Evolutionary conservation across 2,113 vertebrate species (phyloP), one percentile per base, ranked within the genome.

Genomic region (Glaucomys volans): DNA sequence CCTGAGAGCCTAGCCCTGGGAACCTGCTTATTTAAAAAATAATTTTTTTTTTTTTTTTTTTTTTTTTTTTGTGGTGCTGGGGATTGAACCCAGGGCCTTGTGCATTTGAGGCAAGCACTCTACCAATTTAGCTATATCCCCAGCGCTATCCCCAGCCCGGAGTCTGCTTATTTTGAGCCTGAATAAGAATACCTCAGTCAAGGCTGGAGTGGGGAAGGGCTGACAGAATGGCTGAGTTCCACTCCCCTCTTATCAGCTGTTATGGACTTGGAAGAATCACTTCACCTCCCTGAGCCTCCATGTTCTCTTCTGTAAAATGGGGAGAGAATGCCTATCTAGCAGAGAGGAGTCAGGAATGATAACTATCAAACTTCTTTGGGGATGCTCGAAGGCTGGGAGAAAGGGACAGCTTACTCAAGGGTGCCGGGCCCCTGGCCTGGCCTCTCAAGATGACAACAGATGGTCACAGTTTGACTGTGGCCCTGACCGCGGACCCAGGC

Each of bases 391-490:
- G 85, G 3, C 87, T 77, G 86, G 81, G 50, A 57, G 74, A 81
- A 92, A 44, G 77, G 74, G n/a, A 69, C 80, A n/a, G 44, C 28
- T 71, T 91, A 69, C 74, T 54, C 50, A 91, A 80, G 93, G 94
- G 87, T 95, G 87, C 84, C 44, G 42, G n/a, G 88, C 42, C 92
- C 62, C 84, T 95, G 88, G 69, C 81, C 91, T 82, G 95, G 95
- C 93, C 87, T 77, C 97, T 96, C 17, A 76, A 37, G 91, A 81
- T 14, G 17, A 74, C 97, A 98, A 96, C 98, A 99, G 98, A 99
- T 99, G 98, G 98, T 95, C 86, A 94, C 95, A 97, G 98, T 98
- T 98, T 98, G 98, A 98, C 98, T 98, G 98, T 98, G 95, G 97
- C 98, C 96, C 97, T 93, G 97, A 96, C 98, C 91, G 54, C 83